phyloP scores from a whole-genome alignment of 2,113 vertebrate species.

The Cyphomyrus discorhynchus region DNA sequence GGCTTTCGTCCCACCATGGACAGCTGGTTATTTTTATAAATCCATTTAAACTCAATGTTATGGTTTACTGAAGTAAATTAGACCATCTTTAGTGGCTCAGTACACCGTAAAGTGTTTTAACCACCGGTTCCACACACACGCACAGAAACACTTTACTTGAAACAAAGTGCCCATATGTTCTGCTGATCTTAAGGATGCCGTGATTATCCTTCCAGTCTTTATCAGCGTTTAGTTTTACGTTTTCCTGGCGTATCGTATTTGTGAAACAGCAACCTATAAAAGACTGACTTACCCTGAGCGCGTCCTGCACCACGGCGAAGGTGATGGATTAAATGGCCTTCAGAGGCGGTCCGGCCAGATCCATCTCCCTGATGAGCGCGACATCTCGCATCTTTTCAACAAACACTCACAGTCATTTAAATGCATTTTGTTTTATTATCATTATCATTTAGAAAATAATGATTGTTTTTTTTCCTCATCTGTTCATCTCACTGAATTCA shows the following conservation, averaged over 20 bases:
- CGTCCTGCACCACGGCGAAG: not conserved
- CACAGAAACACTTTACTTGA: not conserved
- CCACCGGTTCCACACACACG: not conserved
- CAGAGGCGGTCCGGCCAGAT: not conserved
- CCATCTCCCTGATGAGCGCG: not conserved
- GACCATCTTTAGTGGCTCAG: not conserved
- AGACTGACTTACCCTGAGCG: too few relatives aligned
- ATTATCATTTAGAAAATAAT: constrained; percentile 38
- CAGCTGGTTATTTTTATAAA: not conserved
- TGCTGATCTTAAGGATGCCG: not conserved
- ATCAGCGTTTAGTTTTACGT: not conserved
- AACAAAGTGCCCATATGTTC: not conserved
- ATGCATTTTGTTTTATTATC: not conserved
- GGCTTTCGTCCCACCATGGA: not conserved
- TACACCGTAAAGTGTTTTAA: not conserved
- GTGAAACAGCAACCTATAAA: not conserved
- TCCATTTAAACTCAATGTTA: not conserved
- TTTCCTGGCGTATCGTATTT: not conserved
- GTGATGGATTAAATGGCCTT: not conserved
- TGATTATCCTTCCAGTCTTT: not conserved
- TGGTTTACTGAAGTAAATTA: not conserved
- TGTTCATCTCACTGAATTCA: constrained; percentile 4
- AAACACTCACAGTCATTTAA: not conserved
- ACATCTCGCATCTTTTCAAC: not conserved
- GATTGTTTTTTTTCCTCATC: constrained; percentile 8